Evolutionary conservation across 2,888 invertebrate species (phyloP), one percentile per base, ranked within the genome.

Genomic region (Synergus laeviventris): DNA sequence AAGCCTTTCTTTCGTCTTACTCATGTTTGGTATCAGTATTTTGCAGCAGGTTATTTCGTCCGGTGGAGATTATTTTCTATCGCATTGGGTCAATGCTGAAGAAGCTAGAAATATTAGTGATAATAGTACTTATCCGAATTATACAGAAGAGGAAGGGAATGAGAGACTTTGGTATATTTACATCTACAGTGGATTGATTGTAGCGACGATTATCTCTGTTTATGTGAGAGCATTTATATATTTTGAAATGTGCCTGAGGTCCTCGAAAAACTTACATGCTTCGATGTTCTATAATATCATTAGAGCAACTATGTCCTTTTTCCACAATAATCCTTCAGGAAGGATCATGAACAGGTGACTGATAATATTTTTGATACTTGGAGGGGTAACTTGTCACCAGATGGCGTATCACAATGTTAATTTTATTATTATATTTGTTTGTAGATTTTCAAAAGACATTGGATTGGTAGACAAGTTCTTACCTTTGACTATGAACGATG

Each of bases 381-480:
- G n/a, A n/a, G n/a, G n/a, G n/a, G n/a, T n/a, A n/a, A n/a, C n/a
- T n/a, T n/a, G n/a, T n/a, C n/a, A n/a, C n/a, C n/a, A n/a, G n/a
- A n/a, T n/a, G n/a, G n/a, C n/a, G n/a, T n/a, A n/a, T n/a, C n/a
- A n/a, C n/a, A n/a, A n/a, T n/a, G n/a, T 31, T 54, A 16, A 18
- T 45, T 77, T 18, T 21, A 45, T 70, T 12, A n/a, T 38, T 24
- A 42, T n/a, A n/a, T 0, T 8, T 31, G n/a, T 74, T 74, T 16
- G n/a, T 61, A 91, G 98, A 59, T 97, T 98, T 91, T 96, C 97
- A 0, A 97, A 97, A 91, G 98, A 98, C 86, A 95, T 97, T 92
- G 97, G 94, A 1, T 92, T 94, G 0, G 93, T 94, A 0, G 94
- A 94, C 83, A 94, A 94, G 84, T 91, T 93, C 31, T 82, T 94